A percentile compares a stretch with the other conserved stretches of the same genome.
Evolutionary conservation across 2,113 vertebrate genomes (phyloP).

Genomic region (Microcebus griseorufus): DNA sequence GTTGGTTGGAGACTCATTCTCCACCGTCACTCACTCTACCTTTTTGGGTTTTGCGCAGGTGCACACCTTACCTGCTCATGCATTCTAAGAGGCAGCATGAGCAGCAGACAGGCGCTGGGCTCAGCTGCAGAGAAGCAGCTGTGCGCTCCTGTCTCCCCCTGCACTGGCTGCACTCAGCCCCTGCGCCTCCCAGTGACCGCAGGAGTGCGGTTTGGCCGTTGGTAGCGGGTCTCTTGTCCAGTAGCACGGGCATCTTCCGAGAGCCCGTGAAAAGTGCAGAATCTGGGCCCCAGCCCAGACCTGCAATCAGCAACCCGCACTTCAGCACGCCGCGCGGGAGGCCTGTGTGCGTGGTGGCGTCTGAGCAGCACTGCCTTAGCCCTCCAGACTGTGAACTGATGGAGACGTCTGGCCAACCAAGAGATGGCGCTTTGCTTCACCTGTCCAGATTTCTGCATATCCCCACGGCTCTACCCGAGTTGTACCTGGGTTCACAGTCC

Average conservation of each 20-base stretch:
- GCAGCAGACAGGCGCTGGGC: neutral
- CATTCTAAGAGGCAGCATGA: neutral
- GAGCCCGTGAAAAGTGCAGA: fast-evolving
- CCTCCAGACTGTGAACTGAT: fast-evolving
- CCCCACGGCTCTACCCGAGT: fast-evolving
- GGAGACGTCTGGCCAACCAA: neutral
- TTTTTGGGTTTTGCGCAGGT: neutral
- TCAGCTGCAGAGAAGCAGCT: neutral
- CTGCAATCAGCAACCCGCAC: too few relatives aligned
- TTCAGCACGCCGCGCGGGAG: fast-evolving
- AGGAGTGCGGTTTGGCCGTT: neutral
- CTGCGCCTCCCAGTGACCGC: neutral
- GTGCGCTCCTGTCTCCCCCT: neutral
- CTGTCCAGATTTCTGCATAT: fast-evolving
- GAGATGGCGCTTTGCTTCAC: neutral
- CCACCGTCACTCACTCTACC: neutral
- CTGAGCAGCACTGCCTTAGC: neutral
- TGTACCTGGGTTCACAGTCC: fast-evolving
- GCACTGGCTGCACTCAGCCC: neutral
- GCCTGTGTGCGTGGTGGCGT: fast-evolving
- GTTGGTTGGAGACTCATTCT: neutral
- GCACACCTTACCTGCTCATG: neutral
- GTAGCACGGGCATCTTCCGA: fast-evolving
- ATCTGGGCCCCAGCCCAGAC: neutral
- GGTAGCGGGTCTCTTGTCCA: neutral